phyloP scores from a whole-genome alignment of 2,888 invertebrate species.

The Hirtodrosophila cameraria region DNA sequence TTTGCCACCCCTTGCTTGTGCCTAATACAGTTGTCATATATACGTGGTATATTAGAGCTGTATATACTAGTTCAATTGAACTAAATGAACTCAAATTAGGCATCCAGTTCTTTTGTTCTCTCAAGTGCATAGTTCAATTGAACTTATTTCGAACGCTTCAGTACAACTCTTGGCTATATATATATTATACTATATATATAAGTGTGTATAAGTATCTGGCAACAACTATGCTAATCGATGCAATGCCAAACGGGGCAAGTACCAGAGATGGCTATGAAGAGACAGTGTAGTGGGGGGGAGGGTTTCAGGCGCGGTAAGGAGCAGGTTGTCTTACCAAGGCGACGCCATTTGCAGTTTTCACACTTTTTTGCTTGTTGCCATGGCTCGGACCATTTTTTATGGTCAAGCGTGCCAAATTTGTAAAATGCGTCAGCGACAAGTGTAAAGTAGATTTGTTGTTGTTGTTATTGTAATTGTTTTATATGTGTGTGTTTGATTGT shows the following conservation, averaged over 20 bases:
- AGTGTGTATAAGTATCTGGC: constrained; percentile 34
- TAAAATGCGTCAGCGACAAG: constrained; percentile 77
- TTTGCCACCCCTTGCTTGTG: constrained; percentile 26
- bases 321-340: constrained; percentile 68
- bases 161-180: too few species aligned
- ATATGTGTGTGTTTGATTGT: constrained; percentile 26
- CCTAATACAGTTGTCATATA: too few species aligned
- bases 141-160: too few species aligned
- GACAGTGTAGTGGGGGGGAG: not conserved
- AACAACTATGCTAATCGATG: constrained; percentile 75
- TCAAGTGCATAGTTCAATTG: too few species aligned
- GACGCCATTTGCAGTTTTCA: constrained; percentile 78
- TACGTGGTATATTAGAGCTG: too few species aligned
- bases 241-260: constrained; percentile 67
- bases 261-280: constrained; percentile 43
- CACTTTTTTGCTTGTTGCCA: constrained; percentile 64
- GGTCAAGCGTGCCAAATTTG: constrained; percentile 78
- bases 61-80: too few species aligned
- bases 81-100: too few species aligned
- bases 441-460: constrained; percentile 58
- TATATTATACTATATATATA: constrained; percentile 12
- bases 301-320: not conserved
- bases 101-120: too few species aligned
- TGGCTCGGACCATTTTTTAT: constrained; percentile 71
- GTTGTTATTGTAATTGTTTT: constrained; percentile 16